These are phyloP conservation scores for Melanotaenia trifasciata DNA, from an alignment of 2,797 vertebrate species.

Conservation along the genomic window DNA sequence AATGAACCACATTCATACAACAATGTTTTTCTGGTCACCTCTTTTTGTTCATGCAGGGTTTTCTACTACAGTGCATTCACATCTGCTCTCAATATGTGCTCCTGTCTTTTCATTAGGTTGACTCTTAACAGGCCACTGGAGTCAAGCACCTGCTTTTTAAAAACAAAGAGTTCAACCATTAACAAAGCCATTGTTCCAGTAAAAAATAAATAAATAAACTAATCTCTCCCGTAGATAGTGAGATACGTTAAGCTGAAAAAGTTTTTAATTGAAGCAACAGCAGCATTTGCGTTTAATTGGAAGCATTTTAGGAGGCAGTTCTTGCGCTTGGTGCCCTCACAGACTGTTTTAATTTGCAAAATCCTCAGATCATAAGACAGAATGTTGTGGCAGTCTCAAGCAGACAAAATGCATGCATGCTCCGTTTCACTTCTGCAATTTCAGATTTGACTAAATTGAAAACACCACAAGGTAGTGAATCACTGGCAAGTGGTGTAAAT, in stretches of 20 bases:
- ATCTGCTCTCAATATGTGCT: constrained; percentile 67
- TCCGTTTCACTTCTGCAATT: constrained; percentile 74
- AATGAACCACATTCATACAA: constrained; percentile 70
- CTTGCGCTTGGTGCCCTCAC: constrained; percentile 72
- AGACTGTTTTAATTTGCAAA: constrained; percentile 79
- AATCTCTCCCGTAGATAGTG: constrained; percentile 33
- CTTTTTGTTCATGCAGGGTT: constrained; percentile 42
- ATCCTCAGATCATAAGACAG: constrained; percentile 73
- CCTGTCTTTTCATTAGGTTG: constrained; percentile 63
- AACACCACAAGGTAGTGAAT: constrained; percentile 59
- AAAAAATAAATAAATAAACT: constrained; percentile 22
- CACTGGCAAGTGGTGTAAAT: constrained; percentile 55
- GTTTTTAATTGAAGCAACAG: constrained; percentile 58
- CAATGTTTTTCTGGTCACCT: constrained; percentile 67
- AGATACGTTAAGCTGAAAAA: constrained; percentile 23
- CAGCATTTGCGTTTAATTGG: constrained; percentile 74
- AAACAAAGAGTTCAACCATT: constrained; percentile 38
- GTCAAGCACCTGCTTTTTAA: constrained; percentile 74
- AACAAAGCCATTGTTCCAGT: constrained; percentile 39
- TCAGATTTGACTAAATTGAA: constrained; percentile 69
- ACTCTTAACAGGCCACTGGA: constrained; percentile 54
- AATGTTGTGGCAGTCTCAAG: constrained; percentile 62
- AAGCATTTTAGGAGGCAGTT: constrained; percentile 71
- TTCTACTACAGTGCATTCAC: constrained; percentile 46
- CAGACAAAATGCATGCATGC: constrained; percentile 68